Percentiles rank a stretch among this genome's conserved stretches.
phyloP scores from a whole-genome alignment of 2,797 vertebrate genomes.

The Dallia pectoralis region DNA sequence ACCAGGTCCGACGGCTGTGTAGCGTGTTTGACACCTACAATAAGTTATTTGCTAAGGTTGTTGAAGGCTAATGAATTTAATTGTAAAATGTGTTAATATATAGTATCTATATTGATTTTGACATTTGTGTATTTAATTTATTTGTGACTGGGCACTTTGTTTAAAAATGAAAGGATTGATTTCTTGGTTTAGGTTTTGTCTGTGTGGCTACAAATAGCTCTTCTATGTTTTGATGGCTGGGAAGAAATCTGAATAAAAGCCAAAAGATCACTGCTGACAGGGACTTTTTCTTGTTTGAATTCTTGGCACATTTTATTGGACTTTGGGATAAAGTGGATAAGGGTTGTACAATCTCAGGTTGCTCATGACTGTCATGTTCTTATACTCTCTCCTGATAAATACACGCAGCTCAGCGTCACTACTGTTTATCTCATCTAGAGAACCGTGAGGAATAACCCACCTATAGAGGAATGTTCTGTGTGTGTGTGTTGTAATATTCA shows the following conservation, averaged over 20 bases:
- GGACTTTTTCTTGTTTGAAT: neutral
- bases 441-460: too few relatives aligned
- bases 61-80: constrained; percentile 27
- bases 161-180: constrained; percentile 54
- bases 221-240: constrained; percentile 25
- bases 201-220: neutral
- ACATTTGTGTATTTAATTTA: constrained; percentile 90
- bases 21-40: constrained; percentile 29
- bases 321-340: too few relatives aligned
- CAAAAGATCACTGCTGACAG: constrained; percentile 13
- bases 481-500: too few relatives aligned
- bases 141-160: constrained; percentile 87
- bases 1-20: constrained; percentile 26
- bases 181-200: neutral
- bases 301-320: neutral
- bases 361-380: too few relatives aligned
- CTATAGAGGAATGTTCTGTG: too few relatives aligned
- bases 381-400: too few relatives aligned
- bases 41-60: constrained; percentile 2
- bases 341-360: too few relatives aligned
- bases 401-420: too few relatives aligned
- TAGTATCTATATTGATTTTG: constrained; percentile 44
- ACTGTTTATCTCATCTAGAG: too few relatives aligned
- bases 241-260: constrained; percentile 36
- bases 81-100: constrained; percentile 54